Evolutionary conservation across 2,888 invertebrate genomes (phyloP).

Genomic region (Xestia rhomboidea): DNA sequence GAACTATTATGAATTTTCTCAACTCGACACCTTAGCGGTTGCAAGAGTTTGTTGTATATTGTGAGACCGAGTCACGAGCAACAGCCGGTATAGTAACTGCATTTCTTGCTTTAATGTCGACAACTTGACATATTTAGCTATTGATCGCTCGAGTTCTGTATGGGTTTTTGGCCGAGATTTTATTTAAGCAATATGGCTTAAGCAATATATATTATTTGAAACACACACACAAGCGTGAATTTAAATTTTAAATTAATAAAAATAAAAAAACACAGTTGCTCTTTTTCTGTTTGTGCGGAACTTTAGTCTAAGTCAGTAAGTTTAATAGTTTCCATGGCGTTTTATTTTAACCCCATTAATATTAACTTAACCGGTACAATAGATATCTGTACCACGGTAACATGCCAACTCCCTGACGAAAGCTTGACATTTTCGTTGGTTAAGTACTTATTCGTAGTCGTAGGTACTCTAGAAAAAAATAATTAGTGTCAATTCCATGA

Average conservation of each 20-base stretch:
- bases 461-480: not conserved
- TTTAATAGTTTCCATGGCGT: not conserved
- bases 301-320: not conserved
- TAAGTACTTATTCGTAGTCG: constrained; percentile 1
- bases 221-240: not conserved
- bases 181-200: too few relatives aligned
- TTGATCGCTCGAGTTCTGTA: not conserved
- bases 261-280: too few relatives aligned
- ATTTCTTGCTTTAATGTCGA: not conserved
- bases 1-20: not conserved
- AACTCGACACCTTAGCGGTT: not conserved
- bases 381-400: not conserved
- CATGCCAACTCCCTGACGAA: not conserved
- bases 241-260: too few relatives aligned
- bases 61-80: not conserved
- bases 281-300: not conserved
- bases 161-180: not conserved
- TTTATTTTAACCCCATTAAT: too few relatives aligned
- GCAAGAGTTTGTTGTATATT: not conserved
- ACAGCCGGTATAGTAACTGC: not conserved
- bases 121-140: not conserved
- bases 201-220: too few relatives aligned
- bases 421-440: not conserved
- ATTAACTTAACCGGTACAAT: not conserved
- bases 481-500: constrained; percentile 16